phyloP scores from a whole-genome alignment of 2,888 invertebrate species.

The Helobdella robusta region DNA sequence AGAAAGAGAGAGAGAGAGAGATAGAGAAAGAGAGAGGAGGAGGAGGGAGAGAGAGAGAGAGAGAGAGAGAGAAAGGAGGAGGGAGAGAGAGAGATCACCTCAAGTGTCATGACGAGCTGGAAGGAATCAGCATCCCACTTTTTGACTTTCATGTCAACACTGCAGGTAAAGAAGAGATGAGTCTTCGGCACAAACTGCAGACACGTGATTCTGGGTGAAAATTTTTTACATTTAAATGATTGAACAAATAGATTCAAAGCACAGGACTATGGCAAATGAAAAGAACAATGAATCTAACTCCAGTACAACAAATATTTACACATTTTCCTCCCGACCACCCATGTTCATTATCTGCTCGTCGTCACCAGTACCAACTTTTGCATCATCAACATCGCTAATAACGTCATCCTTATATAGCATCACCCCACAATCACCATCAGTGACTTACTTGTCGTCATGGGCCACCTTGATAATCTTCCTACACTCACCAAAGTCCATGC shows the following conservation, averaged over 20 bases:
- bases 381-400: not conserved
- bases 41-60: constrained; percentile 4
- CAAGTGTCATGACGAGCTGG: constrained; percentile 63
- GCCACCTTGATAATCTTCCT: constrained; percentile 77
- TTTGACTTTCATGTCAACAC: constrained; percentile 85
- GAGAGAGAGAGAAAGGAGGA: constrained; percentile 4
- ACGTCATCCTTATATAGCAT: not conserved
- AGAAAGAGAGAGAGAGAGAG: not conserved
- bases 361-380: no score
- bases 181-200: constrained; percentile 79
- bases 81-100: constrained; percentile 54
- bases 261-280: no score
- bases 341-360: no score
- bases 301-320: no score
- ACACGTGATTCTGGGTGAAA: constrained; percentile 69
- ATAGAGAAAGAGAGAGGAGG: constrained; percentile 3
- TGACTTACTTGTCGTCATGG: constrained; percentile 66
- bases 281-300: no score
- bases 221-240: no score
- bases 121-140: constrained; percentile 94
- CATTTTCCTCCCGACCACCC: no score
- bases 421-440: constrained; percentile 2
- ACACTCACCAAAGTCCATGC: constrained; percentile 96
- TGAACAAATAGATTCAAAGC: no score
- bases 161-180: constrained; percentile 83